These are phyloP conservation scores for Torymus aiolomorphi DNA, from an alignment of 2,888 invertebrate species.

Conservation along the genomic window DNA sequence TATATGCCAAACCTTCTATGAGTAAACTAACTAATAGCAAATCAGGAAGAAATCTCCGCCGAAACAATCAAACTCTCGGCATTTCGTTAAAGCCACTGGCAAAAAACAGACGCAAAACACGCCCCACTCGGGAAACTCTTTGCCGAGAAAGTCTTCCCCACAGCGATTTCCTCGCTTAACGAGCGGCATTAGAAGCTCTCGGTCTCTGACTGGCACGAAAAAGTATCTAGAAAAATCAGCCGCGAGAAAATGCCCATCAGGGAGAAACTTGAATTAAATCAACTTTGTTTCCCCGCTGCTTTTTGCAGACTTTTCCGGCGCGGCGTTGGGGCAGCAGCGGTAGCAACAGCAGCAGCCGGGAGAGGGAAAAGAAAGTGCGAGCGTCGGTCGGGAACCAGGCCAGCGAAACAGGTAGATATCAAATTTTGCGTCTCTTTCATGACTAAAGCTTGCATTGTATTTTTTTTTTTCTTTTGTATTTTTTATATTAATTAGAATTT, in stretches of 20 bases:
- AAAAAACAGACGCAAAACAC: background rate
- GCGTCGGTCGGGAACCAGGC: background rate
- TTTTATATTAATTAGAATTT: no score
- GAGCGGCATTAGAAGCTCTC: constrained; percentile 14
- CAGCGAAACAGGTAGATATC: constrained; percentile 26
- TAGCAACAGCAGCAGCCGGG: background rate
- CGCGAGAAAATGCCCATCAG: constrained; percentile 27
- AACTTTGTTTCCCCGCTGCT: constrained; percentile 36
- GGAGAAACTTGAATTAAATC: constrained; percentile 45
- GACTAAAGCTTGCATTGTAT: background rate
- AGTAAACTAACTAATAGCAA: no score
- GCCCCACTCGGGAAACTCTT: background rate
- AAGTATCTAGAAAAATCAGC: constrained; percentile 42
- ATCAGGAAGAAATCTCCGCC: no score
- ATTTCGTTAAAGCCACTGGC: no score
- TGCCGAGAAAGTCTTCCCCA: background rate
- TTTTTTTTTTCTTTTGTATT: no score
- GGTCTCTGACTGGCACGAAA: background rate
- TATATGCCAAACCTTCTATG: no score
- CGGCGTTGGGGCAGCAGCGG: background rate
- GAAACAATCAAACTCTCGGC: no score
- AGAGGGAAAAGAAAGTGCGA: constrained; percentile 7
- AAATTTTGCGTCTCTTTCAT: constrained; percentile 1
- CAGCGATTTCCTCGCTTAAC: constrained; percentile 28
- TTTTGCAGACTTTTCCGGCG: constrained; percentile 22